Percentiles rank a stretch among this genome's conserved stretches.
These are phyloP conservation scores for Drosophila buzzatii DNA, from an alignment of 2,888 invertebrate genomes.

Conservation along the genomic window DNA sequence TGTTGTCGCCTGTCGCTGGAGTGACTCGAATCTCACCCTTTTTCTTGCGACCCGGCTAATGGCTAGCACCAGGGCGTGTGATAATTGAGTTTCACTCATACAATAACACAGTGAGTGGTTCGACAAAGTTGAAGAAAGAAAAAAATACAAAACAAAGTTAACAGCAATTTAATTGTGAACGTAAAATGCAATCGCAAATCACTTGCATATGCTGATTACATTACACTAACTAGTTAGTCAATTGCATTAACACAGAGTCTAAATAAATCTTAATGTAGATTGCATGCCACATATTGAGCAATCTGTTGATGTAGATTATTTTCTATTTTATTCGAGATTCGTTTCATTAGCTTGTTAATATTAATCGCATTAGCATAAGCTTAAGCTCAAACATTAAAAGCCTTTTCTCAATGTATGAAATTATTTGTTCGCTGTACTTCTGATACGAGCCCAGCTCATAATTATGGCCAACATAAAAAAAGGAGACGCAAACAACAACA, in stretches of 20 bases:
- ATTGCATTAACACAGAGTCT: not conserved
- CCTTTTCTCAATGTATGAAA: not conserved
- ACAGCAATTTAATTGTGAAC: not conserved
- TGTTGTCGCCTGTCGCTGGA: conserved; percentile 37
- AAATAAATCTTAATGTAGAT: not conserved
- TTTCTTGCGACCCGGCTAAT: conserved; percentile 23
- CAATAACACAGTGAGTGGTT: not conserved
- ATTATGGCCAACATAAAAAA: conserved; percentile 15
- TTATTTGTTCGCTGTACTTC: not conserved
- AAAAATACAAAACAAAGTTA: not conserved
- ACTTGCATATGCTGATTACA: not conserved
- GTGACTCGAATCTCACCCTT: conserved; percentile 16
- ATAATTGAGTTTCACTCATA: conserved; percentile 43
- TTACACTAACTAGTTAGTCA: not conserved
- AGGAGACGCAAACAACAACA: conserved; percentile 8
- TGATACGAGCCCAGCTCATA: conserved; percentile 11
- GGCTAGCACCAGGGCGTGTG: conserved; percentile 15
- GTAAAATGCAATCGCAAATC: not conserved
- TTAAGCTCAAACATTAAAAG: not conserved
- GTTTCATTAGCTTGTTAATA: not conserved
- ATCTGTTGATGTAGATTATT: not conserved
- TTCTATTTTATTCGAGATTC: too few species aligned
- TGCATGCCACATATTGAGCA: not conserved
- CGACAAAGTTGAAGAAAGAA: not conserved
- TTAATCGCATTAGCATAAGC: not conserved